Evolutionary conservation across 2,888 invertebrate genomes (phyloP), one percentile per base, ranked within the genome.

Genomic region (Nomada flava): DNA sequence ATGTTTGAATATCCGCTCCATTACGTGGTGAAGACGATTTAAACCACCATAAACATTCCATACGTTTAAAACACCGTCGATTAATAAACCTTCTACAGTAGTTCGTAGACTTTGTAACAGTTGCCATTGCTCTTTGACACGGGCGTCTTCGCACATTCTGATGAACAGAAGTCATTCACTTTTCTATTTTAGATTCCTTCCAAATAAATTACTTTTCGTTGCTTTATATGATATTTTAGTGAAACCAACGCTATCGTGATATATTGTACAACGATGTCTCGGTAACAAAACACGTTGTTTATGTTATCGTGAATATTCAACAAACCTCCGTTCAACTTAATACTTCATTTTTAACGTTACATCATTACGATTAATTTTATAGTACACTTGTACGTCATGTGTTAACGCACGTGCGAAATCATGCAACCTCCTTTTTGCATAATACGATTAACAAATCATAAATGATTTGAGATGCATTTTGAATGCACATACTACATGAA

Each of bases 11-110:
- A 95, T 95, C 86, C 94, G 95, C 84, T 95, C 95, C 82, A 95
- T 91, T 55, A 94, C 94, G 87, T 93, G 94, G 88, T 95, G 95
- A 42, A 95, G 92, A 76, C 95, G 92, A 89, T 95, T 95, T 29
- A 95, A 91, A 18, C 95, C 95, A 29, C 95, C 95, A 85, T 95
- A 95, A 83, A 95, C 94, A 79, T 94, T 94, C 95, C 95, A 95
- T n/a, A 95, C 95, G 91, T 95, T 95, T 53, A 95, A 94, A 57
- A 95, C 94, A 88, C 95, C 95, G 79, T 95, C 94, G 64, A 94
- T 94, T 71, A 95, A 90, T 76, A 95, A 92, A 47, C 95, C 95
- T 92, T 95, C 95, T n/a, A 95, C 95, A 5, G 95, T 95, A 23
- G 94, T 94, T 86, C 95, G 95, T 73, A 95, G 92, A 83, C 94